Evolutionary conservation across 2,888 invertebrate species (phyloP).

Genomic region (Agonopterix alstromeriana): DNA sequence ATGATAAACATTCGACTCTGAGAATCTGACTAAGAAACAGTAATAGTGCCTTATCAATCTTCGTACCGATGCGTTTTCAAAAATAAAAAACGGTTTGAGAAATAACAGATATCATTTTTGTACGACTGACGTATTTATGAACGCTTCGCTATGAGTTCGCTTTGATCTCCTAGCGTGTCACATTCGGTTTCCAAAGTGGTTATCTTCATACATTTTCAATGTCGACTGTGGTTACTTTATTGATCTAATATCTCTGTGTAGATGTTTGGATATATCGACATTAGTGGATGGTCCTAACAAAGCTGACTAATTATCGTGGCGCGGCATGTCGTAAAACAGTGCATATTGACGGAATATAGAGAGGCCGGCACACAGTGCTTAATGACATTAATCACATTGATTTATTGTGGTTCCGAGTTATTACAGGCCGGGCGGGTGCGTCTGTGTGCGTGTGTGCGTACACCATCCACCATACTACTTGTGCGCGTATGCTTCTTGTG

Average conservation of each 20-base stretch:
- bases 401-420: slow-evolving; percentile 78
- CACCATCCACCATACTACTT: slow-evolving; percentile 18
- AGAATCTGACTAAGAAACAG: slow-evolving; percentile 40
- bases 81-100: slow-evolving; percentile 41
- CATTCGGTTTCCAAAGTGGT: slow-evolving; percentile 30
- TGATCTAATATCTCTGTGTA: slow-evolving; percentile 32
- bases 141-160: slow-evolving; percentile 52
- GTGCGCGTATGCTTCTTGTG: slow-evolving; percentile 54
- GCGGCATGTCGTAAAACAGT: slow-evolving; percentile 75
- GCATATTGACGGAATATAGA: slow-evolving; percentile 78
- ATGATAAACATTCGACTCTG: slow-evolving; percentile 54
- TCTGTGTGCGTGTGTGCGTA: slow-evolving; percentile 38
- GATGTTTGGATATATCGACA: background rate
- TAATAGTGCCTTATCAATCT: slow-evolving; percentile 46
- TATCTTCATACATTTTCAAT: slow-evolving; percentile 26
- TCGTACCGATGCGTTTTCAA: slow-evolving; percentile 27
- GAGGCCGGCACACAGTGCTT: slow-evolving; percentile 77
- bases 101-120: slow-evolving; percentile 70
- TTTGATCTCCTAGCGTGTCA: slow-evolving; percentile 65
- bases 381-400: slow-evolving; percentile 78
- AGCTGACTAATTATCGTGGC: slow-evolving; percentile 76
- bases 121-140: slow-evolving; percentile 64
- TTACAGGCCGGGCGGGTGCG: slow-evolving; percentile 64
- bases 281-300: slow-evolving; percentile 53
- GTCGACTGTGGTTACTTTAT: slow-evolving; percentile 20